Base-by-base conservation (phyloP, 2,797 vertebrate genomes). In the Poecilia gillii region DNA sequence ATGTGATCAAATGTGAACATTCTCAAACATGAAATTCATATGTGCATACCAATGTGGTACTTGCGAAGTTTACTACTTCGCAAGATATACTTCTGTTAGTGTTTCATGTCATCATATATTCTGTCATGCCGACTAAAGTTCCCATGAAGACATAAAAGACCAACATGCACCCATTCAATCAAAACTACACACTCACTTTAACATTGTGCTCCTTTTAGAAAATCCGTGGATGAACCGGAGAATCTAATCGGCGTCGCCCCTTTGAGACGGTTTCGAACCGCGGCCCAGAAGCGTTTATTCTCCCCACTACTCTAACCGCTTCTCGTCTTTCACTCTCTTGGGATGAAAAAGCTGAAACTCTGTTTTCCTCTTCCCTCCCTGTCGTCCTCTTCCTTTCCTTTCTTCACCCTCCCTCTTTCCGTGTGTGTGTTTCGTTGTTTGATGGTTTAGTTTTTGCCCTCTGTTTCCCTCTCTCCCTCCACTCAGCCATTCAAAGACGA, bases 401-500 rank as follows among this genome's bases (percentile, higher is more conserved):
- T 89, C 84, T 83, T 81, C 90, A 75, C 93, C 91, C 90, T 89
- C 94, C 91, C 88, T 91, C 93, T 93, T 90, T 93, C 89, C 86
- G 82, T 93, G 86, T 94, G 92, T 95, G 94, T 95, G 92, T 95
- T 94, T 91, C 85, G 93, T 95, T 92, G 94, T 96, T 95, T 95
- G 95, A 96, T 93, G 95, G 95, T 96, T 96, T 96, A 96, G 96
- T 96, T 96, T 96, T 90, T 96, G 94, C 96, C 96, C 96, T 96
- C 96, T 96, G 95, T 96, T 92, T 96, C 94, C 91, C 92, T 93
- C 89, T 87, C 88, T 95, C 91, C 93, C 94, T 96, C 93, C 91
- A 94, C 84, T 81, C 95, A 99, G 98, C 97, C 98, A 0, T 98
- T 98, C 95, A 99, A 99, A 94, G 98, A 99, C 0, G 97, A 98